Conservation (phyloP, 2,113 vertebrate species). For the Pomatostomus ruficeps region DNA sequence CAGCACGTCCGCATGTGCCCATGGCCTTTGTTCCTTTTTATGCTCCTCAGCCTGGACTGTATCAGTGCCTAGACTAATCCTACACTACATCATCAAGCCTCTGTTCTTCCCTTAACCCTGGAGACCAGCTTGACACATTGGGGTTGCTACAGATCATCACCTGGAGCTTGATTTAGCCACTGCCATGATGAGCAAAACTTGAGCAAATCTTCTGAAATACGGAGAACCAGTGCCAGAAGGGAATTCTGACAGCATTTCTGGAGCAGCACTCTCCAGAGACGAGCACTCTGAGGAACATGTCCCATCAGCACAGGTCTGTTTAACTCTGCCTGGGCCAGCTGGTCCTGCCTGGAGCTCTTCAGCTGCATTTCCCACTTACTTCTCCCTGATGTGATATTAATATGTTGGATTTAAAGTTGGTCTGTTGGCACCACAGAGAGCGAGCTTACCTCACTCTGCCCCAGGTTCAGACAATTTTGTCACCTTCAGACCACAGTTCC, state of each 20-base stretch:
- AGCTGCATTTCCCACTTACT: neutral
- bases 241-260: neutral
- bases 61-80: neutral
- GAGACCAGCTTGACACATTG: neutral
- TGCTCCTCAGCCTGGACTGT: neutral
- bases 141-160: neutral
- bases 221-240: neutral
- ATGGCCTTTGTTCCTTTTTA: neutral
- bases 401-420: neutral
- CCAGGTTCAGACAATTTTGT: neutral
- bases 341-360: neutral
- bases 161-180: neutral
- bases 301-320: neutral
- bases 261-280: neutral
- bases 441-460: neutral
- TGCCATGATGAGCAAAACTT: neutral
- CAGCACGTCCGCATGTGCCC: accelerated
- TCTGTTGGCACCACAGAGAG: neutral
- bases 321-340: neutral
- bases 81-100: neutral
- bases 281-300: neutral
- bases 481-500: neutral
- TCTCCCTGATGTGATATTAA: neutral
- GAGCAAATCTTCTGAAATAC: neutral
- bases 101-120: neutral